Percentiles rank a stretch among this genome's conserved stretches.
Conservation (phyloP, 2,797 vertebrate genomes). For the Rhinella marina region DNA sequence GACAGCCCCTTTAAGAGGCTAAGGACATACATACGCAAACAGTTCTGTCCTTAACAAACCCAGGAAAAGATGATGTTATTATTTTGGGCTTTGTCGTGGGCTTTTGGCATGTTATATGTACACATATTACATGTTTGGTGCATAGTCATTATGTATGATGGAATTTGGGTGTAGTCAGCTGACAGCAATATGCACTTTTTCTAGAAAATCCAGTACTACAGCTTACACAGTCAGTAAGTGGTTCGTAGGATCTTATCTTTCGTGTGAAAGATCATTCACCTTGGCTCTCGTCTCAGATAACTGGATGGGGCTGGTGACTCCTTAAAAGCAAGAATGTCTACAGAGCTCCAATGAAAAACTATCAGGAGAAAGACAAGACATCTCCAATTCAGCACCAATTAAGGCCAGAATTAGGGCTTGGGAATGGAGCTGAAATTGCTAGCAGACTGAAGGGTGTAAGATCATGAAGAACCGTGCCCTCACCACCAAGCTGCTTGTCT, state of each 20-base stretch:
- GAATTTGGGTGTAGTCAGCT: neutral
- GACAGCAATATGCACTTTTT: neutral
- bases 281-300: neutral
- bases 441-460: neutral
- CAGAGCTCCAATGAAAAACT: neutral
- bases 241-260: neutral
- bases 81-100: no score
- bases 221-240: neutral
- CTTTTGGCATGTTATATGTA: no score
- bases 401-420: no score
- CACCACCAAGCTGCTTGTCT: neutral
- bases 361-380: neutral
- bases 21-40: no score
- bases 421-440: neutral
- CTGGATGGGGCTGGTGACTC: neutral
- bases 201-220: neutral
- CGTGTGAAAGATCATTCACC: neutral
- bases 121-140: no score
- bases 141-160: neutral
- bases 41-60: no score
- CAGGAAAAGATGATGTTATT: no score
- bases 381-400: neutral
- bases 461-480: neutral
- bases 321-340: neutral
- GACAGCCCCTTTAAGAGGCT: no score